These are phyloP conservation scores for Drosophila pallidifrons DNA, from an alignment of 1,140 invertebrate species.

Conservation along the genomic window DNA sequence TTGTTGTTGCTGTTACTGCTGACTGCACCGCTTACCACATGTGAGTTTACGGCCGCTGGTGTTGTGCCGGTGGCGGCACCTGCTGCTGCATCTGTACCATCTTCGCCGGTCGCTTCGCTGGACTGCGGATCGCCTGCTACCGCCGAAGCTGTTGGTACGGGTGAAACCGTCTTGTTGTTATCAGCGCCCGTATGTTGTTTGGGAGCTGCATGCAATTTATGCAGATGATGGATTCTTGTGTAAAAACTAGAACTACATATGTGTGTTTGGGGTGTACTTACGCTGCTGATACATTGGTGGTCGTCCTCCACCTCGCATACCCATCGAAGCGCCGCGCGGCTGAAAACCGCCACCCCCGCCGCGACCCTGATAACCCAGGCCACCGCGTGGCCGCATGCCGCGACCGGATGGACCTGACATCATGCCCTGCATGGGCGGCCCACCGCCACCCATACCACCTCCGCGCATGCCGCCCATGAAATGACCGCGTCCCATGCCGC, in stretches of 20 bases:
- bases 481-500: conserved; percentile 78
- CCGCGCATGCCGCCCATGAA: conserved; percentile 79
- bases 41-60: conserved; percentile 43
- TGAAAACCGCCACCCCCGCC: conserved; percentile 77
- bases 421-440: conserved; percentile 75
- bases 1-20: conserved; percentile 59
- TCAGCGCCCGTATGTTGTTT: conserved; percentile 83
- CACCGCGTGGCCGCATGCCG: conserved; percentile 76
- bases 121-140: conserved; percentile 39
- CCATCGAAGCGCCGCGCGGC: conserved; percentile 78
- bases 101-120: conserved; percentile 43
- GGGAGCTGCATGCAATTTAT: conserved; percentile 61
- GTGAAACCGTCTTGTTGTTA: conserved; percentile 81
- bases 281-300: conserved; percentile 77
- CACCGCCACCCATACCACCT: conserved; percentile 71
- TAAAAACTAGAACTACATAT: background rate
- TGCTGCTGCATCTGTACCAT: conserved; percentile 48
- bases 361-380: conserved; percentile 68
- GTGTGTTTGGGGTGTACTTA: conserved; percentile 52
- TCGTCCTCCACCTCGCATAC: conserved; percentile 74
- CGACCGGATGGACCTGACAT: conserved; percentile 69
- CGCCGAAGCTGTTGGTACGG: conserved; percentile 66
- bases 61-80: conserved; percentile 38
- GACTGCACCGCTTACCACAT: conserved; percentile 37
- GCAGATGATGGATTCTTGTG: background rate